Evolutionary conservation across 2,888 invertebrate species (phyloP).

Genomic region (Agrochola macilenta): DNA sequence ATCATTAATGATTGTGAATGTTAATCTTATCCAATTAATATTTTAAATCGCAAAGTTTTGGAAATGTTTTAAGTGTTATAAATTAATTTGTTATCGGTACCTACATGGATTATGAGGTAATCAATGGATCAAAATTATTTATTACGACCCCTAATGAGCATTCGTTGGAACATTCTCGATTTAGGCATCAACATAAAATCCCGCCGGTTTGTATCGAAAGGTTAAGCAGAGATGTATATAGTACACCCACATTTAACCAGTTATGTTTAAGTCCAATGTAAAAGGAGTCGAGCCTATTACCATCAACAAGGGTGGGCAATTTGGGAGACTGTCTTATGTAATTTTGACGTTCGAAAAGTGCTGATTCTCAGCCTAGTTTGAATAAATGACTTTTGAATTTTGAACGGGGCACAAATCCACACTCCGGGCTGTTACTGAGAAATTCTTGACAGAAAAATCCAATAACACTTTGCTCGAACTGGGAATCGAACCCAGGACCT

Average conservation of each 20-base stretch:
- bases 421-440: background rate
- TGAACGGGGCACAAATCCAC: background rate
- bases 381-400: too few species aligned
- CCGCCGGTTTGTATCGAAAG: too few species aligned
- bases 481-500: background rate
- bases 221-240: too few species aligned
- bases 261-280: too few species aligned
- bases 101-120: constrained; percentile 2
- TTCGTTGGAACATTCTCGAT: constrained; percentile 12
- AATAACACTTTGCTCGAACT: background rate
- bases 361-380: too few species aligned
- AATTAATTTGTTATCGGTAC: background rate
- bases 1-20: constrained; percentile 19
- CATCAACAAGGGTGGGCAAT: too few species aligned
- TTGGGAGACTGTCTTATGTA: too few species aligned
- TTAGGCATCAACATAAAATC: background rate
- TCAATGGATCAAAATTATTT: background rate
- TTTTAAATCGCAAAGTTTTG: constrained; percentile 3
- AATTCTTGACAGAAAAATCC: too few species aligned
- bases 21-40: constrained; percentile 24
- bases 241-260: too few species aligned
- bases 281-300: background rate
- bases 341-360: too few species aligned
- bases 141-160: background rate
- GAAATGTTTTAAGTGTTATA: background rate